Conservation (phyloP, 2,797 vertebrate genomes). For the Phoebastria nigripes region DNA sequence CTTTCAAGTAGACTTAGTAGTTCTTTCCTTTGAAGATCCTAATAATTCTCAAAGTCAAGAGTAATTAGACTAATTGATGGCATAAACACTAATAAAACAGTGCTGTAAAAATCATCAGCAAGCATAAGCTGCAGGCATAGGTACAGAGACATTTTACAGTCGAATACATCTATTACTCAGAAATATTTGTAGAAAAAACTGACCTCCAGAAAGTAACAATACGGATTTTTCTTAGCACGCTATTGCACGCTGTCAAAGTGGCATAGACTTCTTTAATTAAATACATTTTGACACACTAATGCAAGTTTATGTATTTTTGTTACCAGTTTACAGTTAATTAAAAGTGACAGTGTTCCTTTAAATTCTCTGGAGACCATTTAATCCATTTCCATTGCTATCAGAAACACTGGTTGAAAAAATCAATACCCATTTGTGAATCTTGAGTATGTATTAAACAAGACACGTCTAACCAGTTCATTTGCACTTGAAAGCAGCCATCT, state of each 20-base stretch:
- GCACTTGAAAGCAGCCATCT: constrained; percentile 99
- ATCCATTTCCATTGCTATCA: constrained; percentile 98
- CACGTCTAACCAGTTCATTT: constrained; percentile 99
- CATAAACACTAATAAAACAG: constrained; percentile 59
- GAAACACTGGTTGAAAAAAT: constrained; percentile 98
- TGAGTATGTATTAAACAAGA: constrained; percentile 99
- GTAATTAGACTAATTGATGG: constrained; percentile 60
- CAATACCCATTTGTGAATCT: constrained; percentile 99
- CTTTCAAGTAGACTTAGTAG: constrained; percentile 30
- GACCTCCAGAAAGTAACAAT: neutral
- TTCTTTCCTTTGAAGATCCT: constrained; percentile 47
- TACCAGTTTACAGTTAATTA: constrained; percentile 97
- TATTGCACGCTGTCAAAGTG: neutral
- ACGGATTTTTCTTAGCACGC: constrained; percentile 14
- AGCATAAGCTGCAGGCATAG: neutral
- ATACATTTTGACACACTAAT: constrained; percentile 90
- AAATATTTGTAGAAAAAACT: constrained; percentile 3
- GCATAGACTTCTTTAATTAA: constrained; percentile 72
- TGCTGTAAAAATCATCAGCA: constrained; percentile 30
- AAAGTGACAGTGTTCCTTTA: constrained; percentile 99
- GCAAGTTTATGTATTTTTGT: constrained; percentile 88
- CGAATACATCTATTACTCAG: neutral
- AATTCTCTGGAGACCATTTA: constrained; percentile 99
- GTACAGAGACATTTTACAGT: constrained; percentile 4
- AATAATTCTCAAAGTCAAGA: constrained; percentile 58